A percentile compares a stretch with the other conserved stretches of the same genome.
phyloP scores from a whole-genome alignment of 2,113 vertebrate genomes.

The Thunnus thynnus region DNA sequence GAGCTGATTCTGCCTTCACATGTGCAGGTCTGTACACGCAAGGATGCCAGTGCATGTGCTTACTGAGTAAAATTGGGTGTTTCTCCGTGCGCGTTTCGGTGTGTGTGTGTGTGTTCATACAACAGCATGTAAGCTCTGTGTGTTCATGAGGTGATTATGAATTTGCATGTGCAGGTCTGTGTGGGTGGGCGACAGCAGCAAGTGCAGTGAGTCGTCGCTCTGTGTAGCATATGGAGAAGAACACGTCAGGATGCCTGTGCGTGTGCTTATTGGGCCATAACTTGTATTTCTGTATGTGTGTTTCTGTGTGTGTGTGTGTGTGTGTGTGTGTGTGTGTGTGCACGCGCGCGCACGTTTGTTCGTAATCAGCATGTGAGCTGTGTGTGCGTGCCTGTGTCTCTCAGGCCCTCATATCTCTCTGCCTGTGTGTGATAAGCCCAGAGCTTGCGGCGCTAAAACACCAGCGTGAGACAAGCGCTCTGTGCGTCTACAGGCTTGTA shows the following conservation, averaged over 20 bases:
- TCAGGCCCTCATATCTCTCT: conserved; percentile 79
- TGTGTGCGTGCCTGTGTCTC: conserved; percentile 59
- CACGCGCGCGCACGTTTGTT: conserved; percentile 22
- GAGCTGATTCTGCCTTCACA: conserved; percentile 35
- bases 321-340: conserved; percentile 21
- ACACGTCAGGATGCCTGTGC: conserved; percentile 66
- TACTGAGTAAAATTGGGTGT: conserved; percentile 6
- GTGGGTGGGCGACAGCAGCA: conserved; percentile 59
- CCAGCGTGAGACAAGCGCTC: conserved; percentile 77
- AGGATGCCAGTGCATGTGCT: conserved; percentile 6
- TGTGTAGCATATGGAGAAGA: conserved; percentile 66
- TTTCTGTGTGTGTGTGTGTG: conserved; percentile 34
- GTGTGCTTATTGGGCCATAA: conserved; percentile 73
- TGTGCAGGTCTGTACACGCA: conserved; percentile 46
- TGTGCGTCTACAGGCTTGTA: conserved; percentile 67
- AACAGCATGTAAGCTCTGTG: not conserved
- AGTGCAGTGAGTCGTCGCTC: conserved; percentile 33
- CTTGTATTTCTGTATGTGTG: conserved; percentile 42
- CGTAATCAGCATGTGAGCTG: conserved; percentile 55
- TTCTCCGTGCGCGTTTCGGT: not conserved
- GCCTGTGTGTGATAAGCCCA: conserved; percentile 78
- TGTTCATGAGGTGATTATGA: conserved; percentile 13
- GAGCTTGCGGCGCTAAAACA: conserved; percentile 81
- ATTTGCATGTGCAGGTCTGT: conserved; percentile 62
- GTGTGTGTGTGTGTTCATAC: not conserved